phyloP scores from a whole-genome alignment of 2,797 vertebrate genomes.

The Choloepus didactylus region DNA sequence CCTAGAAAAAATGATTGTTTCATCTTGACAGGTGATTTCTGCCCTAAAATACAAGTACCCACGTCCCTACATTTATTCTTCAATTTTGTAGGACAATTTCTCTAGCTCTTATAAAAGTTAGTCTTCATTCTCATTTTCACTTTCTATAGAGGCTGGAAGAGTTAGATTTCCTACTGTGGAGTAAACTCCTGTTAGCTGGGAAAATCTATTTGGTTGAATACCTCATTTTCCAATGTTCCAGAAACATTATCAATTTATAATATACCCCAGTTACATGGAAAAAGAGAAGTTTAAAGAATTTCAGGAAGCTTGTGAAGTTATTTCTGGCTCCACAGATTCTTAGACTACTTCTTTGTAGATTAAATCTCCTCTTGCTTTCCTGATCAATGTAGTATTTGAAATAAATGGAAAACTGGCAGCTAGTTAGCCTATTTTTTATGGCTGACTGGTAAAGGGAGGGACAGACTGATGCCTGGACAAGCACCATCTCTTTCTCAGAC shows the following conservation, averaged over 20 bases:
- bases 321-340: not conserved
- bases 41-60: not conserved
- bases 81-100: not conserved
- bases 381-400: not conserved
- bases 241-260: not conserved
- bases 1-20: not conserved
- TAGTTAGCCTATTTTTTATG: not conserved
- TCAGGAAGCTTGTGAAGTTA: not conserved
- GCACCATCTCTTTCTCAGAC: not conserved
- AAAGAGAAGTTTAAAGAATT: not conserved
- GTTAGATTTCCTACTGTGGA: not conserved
- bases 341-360: not conserved
- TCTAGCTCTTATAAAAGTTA: not conserved
- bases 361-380: not conserved
- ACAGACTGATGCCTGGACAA: not conserved
- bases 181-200: not conserved
- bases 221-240: not conserved
- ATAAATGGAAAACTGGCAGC: not conserved
- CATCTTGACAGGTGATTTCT: slow-evolving; percentile 16
- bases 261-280: not conserved
- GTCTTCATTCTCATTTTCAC: not conserved
- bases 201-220: not conserved
- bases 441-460: not conserved
- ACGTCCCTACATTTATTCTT: slow-evolving; percentile 1
- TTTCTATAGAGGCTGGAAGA: not conserved